phyloP scores from a whole-genome alignment of 2,113 vertebrate species.

The Osmerus eperlanus region DNA sequence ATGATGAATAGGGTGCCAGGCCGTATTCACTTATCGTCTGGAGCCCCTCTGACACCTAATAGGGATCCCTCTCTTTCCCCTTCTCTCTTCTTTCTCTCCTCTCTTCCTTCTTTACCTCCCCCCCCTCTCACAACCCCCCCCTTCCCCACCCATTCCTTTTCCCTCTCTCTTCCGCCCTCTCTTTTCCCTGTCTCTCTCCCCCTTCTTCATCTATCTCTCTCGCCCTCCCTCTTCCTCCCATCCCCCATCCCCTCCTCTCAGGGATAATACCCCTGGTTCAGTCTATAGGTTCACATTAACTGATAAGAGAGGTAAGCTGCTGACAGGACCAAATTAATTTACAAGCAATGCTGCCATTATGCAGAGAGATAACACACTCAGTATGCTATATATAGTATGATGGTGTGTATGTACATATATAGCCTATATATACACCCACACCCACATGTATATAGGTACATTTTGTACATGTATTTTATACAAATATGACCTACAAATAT shows the following conservation, averaged over 20 bases:
- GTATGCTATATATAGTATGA: background rate
- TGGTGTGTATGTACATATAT: no score
- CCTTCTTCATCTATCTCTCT: background rate
- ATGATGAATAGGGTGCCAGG: constrained; percentile 86
- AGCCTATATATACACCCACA: background rate
- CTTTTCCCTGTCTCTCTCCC: background rate
- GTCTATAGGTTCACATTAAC: constrained; percentile 68
- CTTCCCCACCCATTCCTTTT: constrained; percentile 18
- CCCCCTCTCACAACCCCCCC: constrained; percentile 21
- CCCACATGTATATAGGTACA: background rate
- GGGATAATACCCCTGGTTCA: constrained; percentile 46
- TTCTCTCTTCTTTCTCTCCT: constrained; percentile 16
- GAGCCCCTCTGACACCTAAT: constrained; percentile 75
- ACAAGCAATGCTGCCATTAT: constrained; percentile 14
- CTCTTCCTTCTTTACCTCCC: constrained; percentile 20
- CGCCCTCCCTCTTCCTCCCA: background rate
- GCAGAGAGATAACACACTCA: constrained; percentile 28
- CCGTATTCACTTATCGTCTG: constrained; percentile 89
- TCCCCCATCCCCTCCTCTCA: background rate
- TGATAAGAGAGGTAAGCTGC: constrained; percentile 74
- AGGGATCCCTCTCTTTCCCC: constrained; percentile 68
- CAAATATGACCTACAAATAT: no score
- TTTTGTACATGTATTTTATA: no score
- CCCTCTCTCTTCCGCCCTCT: constrained; percentile 30
- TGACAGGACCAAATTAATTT: constrained; percentile 47